phyloP scores from a whole-genome alignment of 2,113 vertebrate genomes.

The Tragulus kanchil region DNA sequence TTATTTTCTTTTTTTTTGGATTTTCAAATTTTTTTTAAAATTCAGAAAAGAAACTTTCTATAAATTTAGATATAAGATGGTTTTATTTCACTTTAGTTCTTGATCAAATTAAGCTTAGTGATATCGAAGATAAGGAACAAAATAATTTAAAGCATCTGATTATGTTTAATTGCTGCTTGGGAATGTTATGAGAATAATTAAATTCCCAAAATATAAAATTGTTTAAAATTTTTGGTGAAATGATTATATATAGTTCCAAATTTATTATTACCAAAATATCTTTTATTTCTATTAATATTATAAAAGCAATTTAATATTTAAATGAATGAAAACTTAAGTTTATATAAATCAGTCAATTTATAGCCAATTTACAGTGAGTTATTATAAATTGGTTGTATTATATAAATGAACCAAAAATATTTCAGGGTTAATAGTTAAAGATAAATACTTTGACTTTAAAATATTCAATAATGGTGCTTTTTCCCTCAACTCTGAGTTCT shows the following conservation, averaged over 20 bases:
- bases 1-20: too few relatives aligned
- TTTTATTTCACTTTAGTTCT: slow-evolving; percentile 41
- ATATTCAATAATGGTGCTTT: background rate
- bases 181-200: slow-evolving; percentile 29
- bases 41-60: background rate
- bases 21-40: too few relatives aligned
- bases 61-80: background rate
- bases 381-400: background rate
- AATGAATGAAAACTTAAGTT: slow-evolving; percentile 8
- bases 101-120: background rate
- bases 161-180: background rate
- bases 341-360: background rate
- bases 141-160: slow-evolving; percentile 39
- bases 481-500: background rate
- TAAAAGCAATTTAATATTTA: slow-evolving; percentile 22
- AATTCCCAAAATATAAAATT: slow-evolving; percentile 2
- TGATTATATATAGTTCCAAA: background rate
- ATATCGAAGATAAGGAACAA: background rate
- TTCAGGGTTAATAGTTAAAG: background rate
- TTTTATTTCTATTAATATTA: slow-evolving; percentile 3
- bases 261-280: background rate
- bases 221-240: slow-evolving; percentile 27
- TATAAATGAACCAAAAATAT: background rate
- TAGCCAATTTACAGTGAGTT: background rate
- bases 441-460: background rate